Base-by-base conservation (phyloP, 2,888 invertebrate species). In the Ptychoptera albimana region DNA sequence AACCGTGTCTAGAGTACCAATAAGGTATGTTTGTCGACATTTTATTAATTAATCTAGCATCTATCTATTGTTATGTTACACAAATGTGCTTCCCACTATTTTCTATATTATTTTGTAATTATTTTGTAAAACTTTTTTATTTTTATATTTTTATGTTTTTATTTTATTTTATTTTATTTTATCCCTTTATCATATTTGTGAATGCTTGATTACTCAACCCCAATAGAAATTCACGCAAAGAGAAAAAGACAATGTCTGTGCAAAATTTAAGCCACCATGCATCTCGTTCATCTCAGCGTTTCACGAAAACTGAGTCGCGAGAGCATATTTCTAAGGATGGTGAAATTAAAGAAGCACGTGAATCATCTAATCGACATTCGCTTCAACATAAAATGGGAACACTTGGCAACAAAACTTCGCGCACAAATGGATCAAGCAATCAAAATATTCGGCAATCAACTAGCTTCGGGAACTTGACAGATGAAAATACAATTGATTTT, bases 1-100 rank as follows among this genome's bases (percentile, higher is more conserved):
- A 60, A 81, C 78, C 46, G 74, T 79, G 16, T 72, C 56, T 69
- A 70, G 72, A 55, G 61, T 72, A 50, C 68, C 70, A 42, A 66
- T 67, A 56, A 67, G 72, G 72, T 72, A 61, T 50, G 57, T 55
- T 36, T 6, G 9, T 8, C n/a, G 30, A 38, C 45, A 42, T 32
- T 14, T 31, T n/a, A 16, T 14, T 30, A 4, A 2, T 35, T 35
- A 8, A 35, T 35, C 2, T 9, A 8, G n/a, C 16, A n/a, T 38
- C 16, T 12, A 15, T 14, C 10, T 2, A n/a, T 29, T n/a, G 13
- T 29, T 39, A 39, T 30, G n/a, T n/a, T 34, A 34, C 34, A n/a
- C 34, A 34, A n/a, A n/a, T 34, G 4, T 34, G 11, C 10, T n/a
- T 34, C n/a, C n/a, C 47, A 45, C 53, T 53, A 45, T 50, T 50